phyloP scores from a whole-genome alignment of 2,113 vertebrate species.

The Coreoperca whiteheadi region DNA sequence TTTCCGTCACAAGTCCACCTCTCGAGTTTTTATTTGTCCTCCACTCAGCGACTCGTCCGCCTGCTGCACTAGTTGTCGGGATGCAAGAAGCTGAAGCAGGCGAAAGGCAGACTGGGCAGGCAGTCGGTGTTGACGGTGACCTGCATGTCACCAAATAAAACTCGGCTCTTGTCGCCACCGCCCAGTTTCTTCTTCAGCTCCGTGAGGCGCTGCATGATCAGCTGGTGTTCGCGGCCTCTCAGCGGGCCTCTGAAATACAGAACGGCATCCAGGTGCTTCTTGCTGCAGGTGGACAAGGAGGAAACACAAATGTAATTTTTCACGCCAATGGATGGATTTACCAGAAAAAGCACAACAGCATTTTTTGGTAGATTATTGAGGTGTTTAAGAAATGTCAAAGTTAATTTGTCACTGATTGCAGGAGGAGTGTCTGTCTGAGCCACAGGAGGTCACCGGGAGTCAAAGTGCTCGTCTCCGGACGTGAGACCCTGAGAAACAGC shows the following conservation, averaged over 20 bases:
- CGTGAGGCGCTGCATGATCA: constrained; percentile 66
- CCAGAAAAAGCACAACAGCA: not conserved
- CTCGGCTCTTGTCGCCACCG: not conserved
- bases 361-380: not conserved
- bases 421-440: not conserved
- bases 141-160: constrained; percentile 78
- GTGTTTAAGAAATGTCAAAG: too few relatives aligned
- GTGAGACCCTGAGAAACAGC: constrained; percentile 1
- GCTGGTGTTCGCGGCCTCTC: constrained; percentile 68
- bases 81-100: constrained; percentile 52
- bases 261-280: constrained; percentile 78
- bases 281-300: constrained; percentile 62
- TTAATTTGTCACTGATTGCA: not conserved
- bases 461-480: not conserved
- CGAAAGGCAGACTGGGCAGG: constrained; percentile 59
- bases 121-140: constrained; percentile 64
- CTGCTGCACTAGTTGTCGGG: constrained; percentile 20
- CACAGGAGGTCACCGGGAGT: not conserved
- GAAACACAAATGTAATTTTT: not conserved
- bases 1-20: too few relatives aligned
- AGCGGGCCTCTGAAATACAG: constrained; percentile 79
- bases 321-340: not conserved
- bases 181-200: constrained; percentile 51
- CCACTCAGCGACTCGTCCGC: not conserved
- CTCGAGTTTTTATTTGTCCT: not conserved